These are phyloP conservation scores for Lichenostomus cassidix DNA, from an alignment of 2,113 vertebrate genomes.

Conservation along the genomic window DNA sequence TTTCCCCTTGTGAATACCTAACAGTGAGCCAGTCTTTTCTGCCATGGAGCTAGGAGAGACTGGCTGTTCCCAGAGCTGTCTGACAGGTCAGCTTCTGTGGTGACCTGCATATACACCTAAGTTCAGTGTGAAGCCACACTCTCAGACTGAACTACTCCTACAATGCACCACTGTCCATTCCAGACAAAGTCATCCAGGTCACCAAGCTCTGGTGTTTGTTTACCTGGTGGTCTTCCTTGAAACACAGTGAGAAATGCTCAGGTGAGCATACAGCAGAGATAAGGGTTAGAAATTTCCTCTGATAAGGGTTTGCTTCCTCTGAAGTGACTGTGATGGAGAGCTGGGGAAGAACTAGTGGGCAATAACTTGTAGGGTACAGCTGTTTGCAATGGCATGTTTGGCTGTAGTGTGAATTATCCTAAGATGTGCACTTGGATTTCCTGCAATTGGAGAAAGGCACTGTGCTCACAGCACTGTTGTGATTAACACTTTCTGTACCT, in stretches of 20 bases:
- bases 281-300: not conserved
- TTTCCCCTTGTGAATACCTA: not conserved
- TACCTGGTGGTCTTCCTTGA: not conserved
- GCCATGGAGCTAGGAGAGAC: not conserved
- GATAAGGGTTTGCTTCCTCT: not conserved
- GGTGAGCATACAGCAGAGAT: not conserved
- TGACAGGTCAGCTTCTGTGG: not conserved
- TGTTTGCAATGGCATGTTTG: not conserved
- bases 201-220: not conserved
- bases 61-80: not conserved
- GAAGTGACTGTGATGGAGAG: not conserved
- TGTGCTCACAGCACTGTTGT: not conserved
- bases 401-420: not conserved
- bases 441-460: not conserved
- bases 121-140: not conserved
- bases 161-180: not conserved
- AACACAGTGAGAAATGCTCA: not conserved
- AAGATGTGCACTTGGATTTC: not conserved
- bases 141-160: not conserved
- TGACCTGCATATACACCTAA: not conserved
- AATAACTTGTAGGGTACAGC: not conserved
- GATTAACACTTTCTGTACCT: not conserved
- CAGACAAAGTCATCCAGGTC: not conserved
- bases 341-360: not conserved
- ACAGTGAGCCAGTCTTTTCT: not conserved